phyloP scores from a whole-genome alignment of 2,888 invertebrate species.

The Andrena fulva region DNA sequence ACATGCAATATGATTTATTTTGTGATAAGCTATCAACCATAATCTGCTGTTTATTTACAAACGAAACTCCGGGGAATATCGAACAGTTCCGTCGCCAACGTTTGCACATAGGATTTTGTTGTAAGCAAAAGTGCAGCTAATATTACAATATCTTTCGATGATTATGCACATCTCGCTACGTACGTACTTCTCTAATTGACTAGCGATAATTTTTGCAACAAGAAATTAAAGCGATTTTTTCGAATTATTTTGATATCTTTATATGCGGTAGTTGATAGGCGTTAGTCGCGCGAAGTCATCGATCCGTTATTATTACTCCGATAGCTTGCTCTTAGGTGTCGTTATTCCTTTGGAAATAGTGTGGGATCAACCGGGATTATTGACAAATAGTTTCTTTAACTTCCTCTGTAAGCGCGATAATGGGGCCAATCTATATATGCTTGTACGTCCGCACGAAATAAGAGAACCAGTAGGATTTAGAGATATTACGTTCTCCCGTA shows the following conservation, averaged over 20 bases:
- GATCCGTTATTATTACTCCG: not conserved
- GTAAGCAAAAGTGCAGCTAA: slow-evolving; percentile 12
- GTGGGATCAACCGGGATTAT: slow-evolving; percentile 54
- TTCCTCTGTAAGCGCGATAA: slow-evolving; percentile 53
- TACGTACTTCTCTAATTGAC: not conserved
- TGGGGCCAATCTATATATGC: slow-evolving; percentile 71
- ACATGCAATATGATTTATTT: slow-evolving; percentile 21
- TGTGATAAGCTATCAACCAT: not conserved
- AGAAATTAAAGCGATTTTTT: not conserved
- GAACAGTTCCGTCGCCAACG: slow-evolving; percentile 5
- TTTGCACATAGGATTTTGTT: slow-evolving; percentile 14
- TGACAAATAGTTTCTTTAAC: slow-evolving; percentile 62
- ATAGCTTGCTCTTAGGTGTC: slow-evolving; percentile 4
- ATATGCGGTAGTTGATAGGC: slow-evolving; percentile 3
- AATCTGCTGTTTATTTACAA: not conserved
- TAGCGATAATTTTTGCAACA: slow-evolving; percentile 8
- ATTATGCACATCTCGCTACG: not conserved
- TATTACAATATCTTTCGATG: slow-evolving; percentile 24
- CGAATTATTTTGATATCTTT: slow-evolving; percentile 17
- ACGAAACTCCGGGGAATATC: not conserved
- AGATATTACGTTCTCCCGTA: slow-evolving; percentile 9
- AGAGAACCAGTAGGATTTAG: slow-evolving; percentile 36
- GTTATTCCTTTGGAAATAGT: slow-evolving; percentile 44
- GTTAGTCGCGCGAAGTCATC: slow-evolving; percentile 9
- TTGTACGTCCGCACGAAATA: slow-evolving; percentile 44